phyloP scores from a whole-genome alignment of 2,888 invertebrate species.

The Hartigia nigra region DNA sequence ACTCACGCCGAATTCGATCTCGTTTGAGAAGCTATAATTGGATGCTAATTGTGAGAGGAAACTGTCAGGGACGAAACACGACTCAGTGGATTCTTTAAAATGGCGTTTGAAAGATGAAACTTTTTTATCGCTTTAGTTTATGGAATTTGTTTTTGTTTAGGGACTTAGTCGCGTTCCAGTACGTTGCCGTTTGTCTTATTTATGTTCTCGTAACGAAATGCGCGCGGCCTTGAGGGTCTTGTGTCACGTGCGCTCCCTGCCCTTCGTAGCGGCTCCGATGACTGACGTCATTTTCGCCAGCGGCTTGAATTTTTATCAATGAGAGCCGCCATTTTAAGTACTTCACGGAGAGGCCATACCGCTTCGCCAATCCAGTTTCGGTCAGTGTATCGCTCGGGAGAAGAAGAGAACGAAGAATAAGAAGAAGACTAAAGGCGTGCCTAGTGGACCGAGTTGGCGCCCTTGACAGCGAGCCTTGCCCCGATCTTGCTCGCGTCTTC shows the following conservation, averaged over 20 bases:
- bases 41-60: neutral
- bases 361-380: neutral
- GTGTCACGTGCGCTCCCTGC: neutral
- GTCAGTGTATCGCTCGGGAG: neutral
- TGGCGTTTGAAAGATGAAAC: neutral
- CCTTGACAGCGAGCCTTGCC: constrained; percentile 53
- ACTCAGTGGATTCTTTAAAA: neutral
- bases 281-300: neutral
- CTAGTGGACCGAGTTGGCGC: constrained; percentile 43
- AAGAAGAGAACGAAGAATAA: constrained; percentile 1
- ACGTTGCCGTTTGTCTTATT: neutral
- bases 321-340: neutral
- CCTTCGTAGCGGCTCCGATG: neutral
- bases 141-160: neutral
- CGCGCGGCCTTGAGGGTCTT: neutral
- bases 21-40: neutral
- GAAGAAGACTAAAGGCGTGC: constrained; percentile 29
- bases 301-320: constrained; percentile 9
- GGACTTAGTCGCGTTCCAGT: neutral
- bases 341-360: neutral
- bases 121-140: neutral
- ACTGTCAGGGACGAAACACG: neutral
- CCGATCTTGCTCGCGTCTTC: constrained; percentile 30
- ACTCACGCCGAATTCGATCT: constrained; percentile 1
- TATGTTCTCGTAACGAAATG: neutral